Percentiles rank a stretch among this genome's conserved stretches.
Evolutionary conservation across 1,140 invertebrate genomes (phyloP).

Genomic region (Drusus annulatus): DNA sequence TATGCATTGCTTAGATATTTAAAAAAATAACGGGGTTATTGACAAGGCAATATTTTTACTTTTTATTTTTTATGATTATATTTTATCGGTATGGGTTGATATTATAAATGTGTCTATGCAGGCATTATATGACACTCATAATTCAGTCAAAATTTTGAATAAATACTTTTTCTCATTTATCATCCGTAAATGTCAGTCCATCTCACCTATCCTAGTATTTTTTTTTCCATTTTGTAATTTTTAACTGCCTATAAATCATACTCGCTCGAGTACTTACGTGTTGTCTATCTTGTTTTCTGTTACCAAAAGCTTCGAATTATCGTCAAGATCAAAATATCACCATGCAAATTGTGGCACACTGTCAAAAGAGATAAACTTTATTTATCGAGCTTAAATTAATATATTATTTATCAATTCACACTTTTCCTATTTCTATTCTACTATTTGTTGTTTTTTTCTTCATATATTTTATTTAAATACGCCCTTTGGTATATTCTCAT

Average conservation of each 20-base stretch:
- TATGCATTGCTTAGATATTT: no score
- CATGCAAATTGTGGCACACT: no score
- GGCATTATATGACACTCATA: not conserved
- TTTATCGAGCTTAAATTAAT: not conserved
- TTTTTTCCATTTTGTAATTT: constrained; percentile 39
- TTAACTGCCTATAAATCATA: constrained; percentile 35
- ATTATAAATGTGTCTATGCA: no score
- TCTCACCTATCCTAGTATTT: constrained; percentile 28
- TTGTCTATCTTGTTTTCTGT: not conserved
- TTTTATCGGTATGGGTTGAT: no score
- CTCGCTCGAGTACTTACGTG: not conserved
- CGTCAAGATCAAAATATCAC: no score
- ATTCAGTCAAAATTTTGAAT: constrained; percentile 5
- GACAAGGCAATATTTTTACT: no score
- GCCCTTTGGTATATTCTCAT: not conserved
- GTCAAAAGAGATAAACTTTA: not conserved
- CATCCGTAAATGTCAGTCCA: constrained; percentile 15
- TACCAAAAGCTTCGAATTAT: not conserved
- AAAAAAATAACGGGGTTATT: no score
- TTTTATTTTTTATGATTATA: no score
- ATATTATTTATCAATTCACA: not conserved
- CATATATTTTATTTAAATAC: no score
- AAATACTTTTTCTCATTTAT: constrained; percentile 36
- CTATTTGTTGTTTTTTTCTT: not conserved
- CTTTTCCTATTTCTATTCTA: not conserved